A percentile compares a stretch with the other conserved stretches of the same genome.
Conservation (phyloP, 2,113 vertebrate genomes). For the Larimichthys polyactis region DNA sequence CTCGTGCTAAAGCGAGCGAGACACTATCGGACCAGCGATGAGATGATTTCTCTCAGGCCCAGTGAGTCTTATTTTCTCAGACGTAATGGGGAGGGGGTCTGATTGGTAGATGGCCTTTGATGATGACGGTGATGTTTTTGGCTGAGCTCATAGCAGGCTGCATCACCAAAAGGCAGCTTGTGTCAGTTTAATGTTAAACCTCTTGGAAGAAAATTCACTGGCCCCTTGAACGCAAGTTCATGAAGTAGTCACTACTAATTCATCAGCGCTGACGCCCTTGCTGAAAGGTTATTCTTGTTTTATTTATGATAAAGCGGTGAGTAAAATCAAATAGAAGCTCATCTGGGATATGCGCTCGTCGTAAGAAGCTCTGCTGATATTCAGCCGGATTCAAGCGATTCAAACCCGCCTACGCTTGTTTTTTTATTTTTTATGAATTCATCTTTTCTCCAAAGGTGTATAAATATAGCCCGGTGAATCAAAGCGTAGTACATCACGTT, state of each 20-base stretch:
- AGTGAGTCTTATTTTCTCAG: slow-evolving; percentile 37
- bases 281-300: slow-evolving; percentile 60
- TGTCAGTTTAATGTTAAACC: slow-evolving; percentile 66
- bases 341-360: slow-evolving; percentile 35
- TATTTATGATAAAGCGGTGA: slow-evolving; percentile 52
- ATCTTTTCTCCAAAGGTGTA: slow-evolving; percentile 57
- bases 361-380: slow-evolving; percentile 26
- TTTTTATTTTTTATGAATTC: slow-evolving; percentile 24
- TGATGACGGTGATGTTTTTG: slow-evolving; percentile 59
- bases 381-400: slow-evolving; percentile 20
- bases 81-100: slow-evolving; percentile 5
- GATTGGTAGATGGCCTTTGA: slow-evolving; percentile 44
- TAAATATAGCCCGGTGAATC: slow-evolving; percentile 63
- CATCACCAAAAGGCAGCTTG: slow-evolving; percentile 61
- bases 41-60: slow-evolving; percentile 31
- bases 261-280: slow-evolving; percentile 52
- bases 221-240: slow-evolving; percentile 44
- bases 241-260: slow-evolving; percentile 57
- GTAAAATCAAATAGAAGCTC: slow-evolving; percentile 33
- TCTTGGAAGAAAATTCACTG: slow-evolving; percentile 34
- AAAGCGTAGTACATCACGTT: slow-evolving; percentile 52
- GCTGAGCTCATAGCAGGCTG: slow-evolving; percentile 34
- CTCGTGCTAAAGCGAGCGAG: not conserved
- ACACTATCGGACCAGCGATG: slow-evolving; percentile 3
- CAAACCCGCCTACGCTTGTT: slow-evolving; percentile 34